Evolutionary conservation across 2,113 vertebrate genomes (phyloP), one percentile per base, ranked within the genome.

Genomic region (Elephantulus edwardii): DNA sequence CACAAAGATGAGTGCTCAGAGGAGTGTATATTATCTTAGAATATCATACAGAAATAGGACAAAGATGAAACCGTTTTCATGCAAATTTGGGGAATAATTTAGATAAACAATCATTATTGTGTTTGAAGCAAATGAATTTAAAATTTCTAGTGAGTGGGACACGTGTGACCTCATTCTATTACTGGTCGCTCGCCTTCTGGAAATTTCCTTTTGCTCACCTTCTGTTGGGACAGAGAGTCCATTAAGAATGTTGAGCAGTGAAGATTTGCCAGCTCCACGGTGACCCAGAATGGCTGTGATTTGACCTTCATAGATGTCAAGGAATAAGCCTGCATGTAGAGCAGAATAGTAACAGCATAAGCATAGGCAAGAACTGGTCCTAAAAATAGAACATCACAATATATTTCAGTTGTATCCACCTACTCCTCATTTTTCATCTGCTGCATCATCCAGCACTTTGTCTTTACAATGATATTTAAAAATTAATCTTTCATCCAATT

Each of bases 281-380:
- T 99, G 99, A 26, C 99, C 99, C 9, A 99, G 97, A 68, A 99
- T 93, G 35, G 99, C 99, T 0, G 99, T 99, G 91, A 99, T 99
- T 96, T 99, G 99, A 46, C 98, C 98, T 96, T 99, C 98, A 2
- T 98, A 99, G 93, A 99, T 97, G 93, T 98, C 98, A 80, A 99
- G 98, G 1, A 97, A 97, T 94, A 99, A 95, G 77, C 98, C 99
- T 99, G 30, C 40, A 93, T 93, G 84, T 19, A 68, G 33, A 79
- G 70, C 28, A 85, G 95, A 62, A 74, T 1, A 40, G 71, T 1
- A 17, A 64, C 44, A 52, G 64, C 72, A 80, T 68, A 70, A 86
- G 44, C 42, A 46, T 54, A 66, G 14, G 58, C 6, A 77, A 77
- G 3, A 14, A 20, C 13, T 77, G 19, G 9, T 75, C 52, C 13